phyloP scores from a whole-genome alignment of 1,140 invertebrate species.

The Cherax quadricarinatus region DNA sequence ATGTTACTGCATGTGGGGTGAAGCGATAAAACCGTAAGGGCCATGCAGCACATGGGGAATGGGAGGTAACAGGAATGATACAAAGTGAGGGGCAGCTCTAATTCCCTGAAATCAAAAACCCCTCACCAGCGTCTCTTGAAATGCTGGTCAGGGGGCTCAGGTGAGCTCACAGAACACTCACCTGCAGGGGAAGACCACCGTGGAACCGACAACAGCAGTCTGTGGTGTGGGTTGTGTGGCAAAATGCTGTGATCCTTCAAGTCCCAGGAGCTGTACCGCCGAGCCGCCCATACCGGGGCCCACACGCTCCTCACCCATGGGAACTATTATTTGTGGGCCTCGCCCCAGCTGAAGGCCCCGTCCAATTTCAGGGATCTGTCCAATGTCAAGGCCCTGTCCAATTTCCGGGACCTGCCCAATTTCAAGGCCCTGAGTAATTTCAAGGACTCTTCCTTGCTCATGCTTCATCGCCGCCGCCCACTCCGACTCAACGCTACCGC shows the following conservation, averaged over 20 bases:
- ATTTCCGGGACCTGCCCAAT: background rate
- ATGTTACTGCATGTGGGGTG: too few species aligned
- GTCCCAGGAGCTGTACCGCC: constrained; percentile 19
- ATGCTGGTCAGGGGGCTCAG: too few species aligned
- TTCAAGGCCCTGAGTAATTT: background rate
- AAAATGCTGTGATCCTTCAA: constrained; percentile 28
- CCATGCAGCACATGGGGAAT: too few species aligned
- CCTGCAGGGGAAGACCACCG: constrained; percentile 60
- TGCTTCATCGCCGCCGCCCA: constrained; percentile 16
- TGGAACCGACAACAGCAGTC: constrained; percentile 58
- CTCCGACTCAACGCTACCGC: background rate
- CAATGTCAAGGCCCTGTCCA: too few species aligned
- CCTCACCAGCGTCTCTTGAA: too few species aligned
- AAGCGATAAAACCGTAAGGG: too few species aligned
- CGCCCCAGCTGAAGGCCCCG: background rate
- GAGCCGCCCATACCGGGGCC: constrained; percentile 50
- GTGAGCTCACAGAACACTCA: background rate
- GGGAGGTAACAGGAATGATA: too few species aligned
- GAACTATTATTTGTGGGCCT: too few species aligned
- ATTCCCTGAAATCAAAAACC: too few species aligned
- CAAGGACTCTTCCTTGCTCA: background rate
- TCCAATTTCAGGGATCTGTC: background rate
- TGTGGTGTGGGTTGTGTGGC: constrained; percentile 59
- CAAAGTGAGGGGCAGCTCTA: too few species aligned
- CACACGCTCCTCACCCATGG: constrained; percentile 20